These are phyloP conservation scores for Lysiphlebus fabarum DNA, from an alignment of 1,140 invertebrate genomes.

Conservation along the genomic window DNA sequence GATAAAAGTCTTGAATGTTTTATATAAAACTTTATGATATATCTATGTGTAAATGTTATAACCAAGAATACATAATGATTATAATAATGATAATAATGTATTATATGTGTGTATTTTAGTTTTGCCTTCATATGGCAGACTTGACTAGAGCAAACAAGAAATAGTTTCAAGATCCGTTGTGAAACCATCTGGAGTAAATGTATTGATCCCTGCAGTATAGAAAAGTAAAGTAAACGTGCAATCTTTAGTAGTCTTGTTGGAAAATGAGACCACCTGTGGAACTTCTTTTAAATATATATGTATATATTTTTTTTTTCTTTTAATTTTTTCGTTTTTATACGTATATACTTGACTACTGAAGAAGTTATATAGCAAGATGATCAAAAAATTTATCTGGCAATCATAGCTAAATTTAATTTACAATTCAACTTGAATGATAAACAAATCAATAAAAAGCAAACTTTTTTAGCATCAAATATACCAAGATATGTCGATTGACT, in stretches of 20 bases:
- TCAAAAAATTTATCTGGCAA: neutral
- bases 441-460: no score
- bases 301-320: neutral
- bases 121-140: no score
- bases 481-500: no score
- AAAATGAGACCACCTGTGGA: conserved; percentile 20
- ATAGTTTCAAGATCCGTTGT: neutral
- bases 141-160: conserved; percentile 6
- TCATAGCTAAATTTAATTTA: neutral
- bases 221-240: conserved; percentile 5
- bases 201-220: conserved; percentile 12
- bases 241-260: neutral
- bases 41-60: conserved; percentile 27
- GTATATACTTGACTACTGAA: no score
- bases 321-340: no score
- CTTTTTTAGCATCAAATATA: no score
- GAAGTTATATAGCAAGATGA: no score
- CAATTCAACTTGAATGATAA: neutral
- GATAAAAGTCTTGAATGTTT: no score
- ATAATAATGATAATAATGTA: no score
- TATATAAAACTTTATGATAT: conserved; percentile 40
- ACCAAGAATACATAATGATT: neutral
- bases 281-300: conserved; percentile 1
- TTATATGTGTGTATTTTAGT: neutral
- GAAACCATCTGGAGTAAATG: conserved; percentile 1